Conservation (phyloP, 2,797 vertebrate species). For the Microctenopoma steveboyesi region DNA sequence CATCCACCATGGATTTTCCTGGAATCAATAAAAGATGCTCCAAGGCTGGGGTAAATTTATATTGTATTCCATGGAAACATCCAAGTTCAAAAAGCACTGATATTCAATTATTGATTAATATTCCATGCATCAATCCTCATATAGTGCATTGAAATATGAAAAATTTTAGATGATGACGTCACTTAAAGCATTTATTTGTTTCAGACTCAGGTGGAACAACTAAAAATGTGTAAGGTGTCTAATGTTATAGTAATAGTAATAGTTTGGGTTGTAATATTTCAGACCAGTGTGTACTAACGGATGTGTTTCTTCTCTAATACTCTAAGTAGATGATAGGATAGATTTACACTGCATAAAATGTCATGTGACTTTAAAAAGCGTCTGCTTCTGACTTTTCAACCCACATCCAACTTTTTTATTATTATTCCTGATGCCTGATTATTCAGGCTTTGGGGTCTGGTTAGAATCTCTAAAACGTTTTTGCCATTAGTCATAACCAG, state of each 20-base stretch:
- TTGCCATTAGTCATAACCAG: conserved; percentile 4
- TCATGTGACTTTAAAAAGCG: background rate
- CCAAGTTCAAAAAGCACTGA: conserved; percentile 38
- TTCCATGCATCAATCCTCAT: conserved; percentile 24
- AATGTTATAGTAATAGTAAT: too few relatives aligned
- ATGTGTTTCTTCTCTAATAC: background rate
- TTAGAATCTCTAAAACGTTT: conserved; percentile 25
- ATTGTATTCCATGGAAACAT: conserved; percentile 42
- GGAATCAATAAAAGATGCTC: conserved; percentile 63
- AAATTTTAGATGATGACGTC: conserved; percentile 35
- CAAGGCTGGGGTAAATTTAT: conserved; percentile 39
- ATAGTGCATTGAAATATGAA: conserved; percentile 39
- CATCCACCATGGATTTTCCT: conserved; percentile 42
- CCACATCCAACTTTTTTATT: conserved; percentile 14
- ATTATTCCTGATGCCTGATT: conserved; percentile 16
- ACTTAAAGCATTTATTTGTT: conserved; percentile 3
- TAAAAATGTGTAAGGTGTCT: too few relatives aligned
- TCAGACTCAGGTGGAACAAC: too few relatives aligned
- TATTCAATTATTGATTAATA: conserved; percentile 54
- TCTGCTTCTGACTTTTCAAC: conserved; percentile 22
- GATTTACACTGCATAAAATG: background rate
- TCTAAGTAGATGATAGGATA: background rate
- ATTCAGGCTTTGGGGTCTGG: conserved; percentile 20
- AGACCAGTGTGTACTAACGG: too few relatives aligned
- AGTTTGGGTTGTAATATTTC: background rate